Evolutionary conservation across 35 echinoderm and acorn worm genomes (phyloP).

Genomic region (Anneissia japonica): DNA sequence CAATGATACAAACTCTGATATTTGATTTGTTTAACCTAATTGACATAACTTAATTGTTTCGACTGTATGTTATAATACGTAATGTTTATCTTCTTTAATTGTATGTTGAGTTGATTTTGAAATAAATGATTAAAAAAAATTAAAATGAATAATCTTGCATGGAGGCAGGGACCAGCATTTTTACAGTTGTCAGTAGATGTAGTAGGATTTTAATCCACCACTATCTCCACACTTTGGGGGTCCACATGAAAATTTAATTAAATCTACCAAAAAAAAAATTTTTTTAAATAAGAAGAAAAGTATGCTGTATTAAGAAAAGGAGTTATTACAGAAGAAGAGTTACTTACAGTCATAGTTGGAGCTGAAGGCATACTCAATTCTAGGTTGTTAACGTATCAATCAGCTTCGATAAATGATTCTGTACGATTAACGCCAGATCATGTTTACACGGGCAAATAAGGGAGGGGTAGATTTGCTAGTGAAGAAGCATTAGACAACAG

Average conservation of each 20-base stretch:
- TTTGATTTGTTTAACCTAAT: too few relatives aligned
- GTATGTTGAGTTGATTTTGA: too few relatives aligned
- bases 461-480: not conserved
- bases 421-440: slow-evolving; percentile 35
- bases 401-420: not conserved
- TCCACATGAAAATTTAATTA: not conserved
- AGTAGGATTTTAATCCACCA: slow-evolving; percentile 4
- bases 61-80: too few relatives aligned
- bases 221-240: not conserved
- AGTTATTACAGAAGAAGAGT: slow-evolving; percentile 4
- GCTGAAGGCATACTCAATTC: slow-evolving; percentile 28
- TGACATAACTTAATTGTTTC: too few relatives aligned
- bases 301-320: slow-evolving; percentile 12
- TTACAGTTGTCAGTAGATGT: too few relatives aligned
- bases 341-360: not conserved
- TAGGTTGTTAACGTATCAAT: slow-evolving; percentile 15
- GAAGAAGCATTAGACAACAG: not conserved
- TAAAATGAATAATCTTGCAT: too few relatives aligned
- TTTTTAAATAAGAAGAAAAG: too few relatives aligned
- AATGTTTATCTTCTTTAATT: too few relatives aligned
- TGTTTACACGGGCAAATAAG: not conserved
- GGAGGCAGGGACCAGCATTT: too few relatives aligned
- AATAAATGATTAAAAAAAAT: too few relatives aligned
- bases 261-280: slow-evolving; percentile 5
- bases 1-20: too few relatives aligned